A percentile compares a stretch with the other conserved stretches of the same genome.
These are phyloP conservation scores for Tachycineta bicolor DNA, from an alignment of 2,113 vertebrate genomes.

Conservation along the genomic window DNA sequence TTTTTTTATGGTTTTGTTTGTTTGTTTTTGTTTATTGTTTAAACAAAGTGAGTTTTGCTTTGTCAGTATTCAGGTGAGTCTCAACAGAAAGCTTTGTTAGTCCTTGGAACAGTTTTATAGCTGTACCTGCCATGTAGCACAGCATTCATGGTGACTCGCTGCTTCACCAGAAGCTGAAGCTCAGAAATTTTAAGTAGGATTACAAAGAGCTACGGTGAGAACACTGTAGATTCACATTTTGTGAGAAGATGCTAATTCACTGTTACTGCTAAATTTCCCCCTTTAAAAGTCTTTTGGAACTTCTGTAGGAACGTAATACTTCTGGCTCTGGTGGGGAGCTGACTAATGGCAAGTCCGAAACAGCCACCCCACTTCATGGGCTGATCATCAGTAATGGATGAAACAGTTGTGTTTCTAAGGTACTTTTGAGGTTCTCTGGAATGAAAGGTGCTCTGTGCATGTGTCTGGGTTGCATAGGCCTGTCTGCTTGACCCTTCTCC, in stretches of 20 bases:
- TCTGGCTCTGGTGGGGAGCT: neutral
- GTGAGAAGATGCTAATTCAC: neutral
- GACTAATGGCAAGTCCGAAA: neutral
- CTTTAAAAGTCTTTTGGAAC: neutral
- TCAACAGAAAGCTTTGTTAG: neutral
- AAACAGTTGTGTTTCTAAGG: constrained; percentile 6
- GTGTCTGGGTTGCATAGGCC: neutral
- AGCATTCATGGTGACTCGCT: neutral
- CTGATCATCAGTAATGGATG: neutral
- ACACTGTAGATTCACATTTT: neutral
- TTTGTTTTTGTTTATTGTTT: neutral
- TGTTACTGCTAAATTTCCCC: neutral
- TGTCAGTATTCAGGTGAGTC: constrained; percentile 12
- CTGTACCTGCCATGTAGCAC: neutral
- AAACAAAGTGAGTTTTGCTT: neutral
- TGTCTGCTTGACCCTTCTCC: neutral
- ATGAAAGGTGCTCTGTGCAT: neutral
- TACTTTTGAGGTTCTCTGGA: neutral
- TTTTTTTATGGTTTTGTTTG: no score
- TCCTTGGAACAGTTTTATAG: neutral
- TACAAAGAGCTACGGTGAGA: neutral
- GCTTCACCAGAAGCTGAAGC: neutral
- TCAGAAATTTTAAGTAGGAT: neutral
- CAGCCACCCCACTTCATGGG: neutral
- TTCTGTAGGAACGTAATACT: neutral